Conservation (phyloP, 2,113 vertebrate genomes). For the Lates calcarifer region DNA sequence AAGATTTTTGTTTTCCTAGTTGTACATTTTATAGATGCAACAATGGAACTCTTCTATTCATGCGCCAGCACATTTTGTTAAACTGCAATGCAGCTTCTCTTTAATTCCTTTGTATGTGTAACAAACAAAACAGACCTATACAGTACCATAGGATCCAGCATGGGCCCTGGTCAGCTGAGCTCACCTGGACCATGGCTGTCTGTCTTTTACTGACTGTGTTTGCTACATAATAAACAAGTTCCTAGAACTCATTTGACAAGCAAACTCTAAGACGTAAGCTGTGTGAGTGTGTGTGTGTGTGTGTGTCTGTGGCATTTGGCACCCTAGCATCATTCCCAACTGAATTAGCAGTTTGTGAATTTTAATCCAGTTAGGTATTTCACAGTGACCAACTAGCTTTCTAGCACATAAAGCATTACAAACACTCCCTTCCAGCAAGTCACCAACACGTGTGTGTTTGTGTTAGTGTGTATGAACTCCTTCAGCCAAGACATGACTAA, state of each 20-base stretch:
- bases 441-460: not conserved
- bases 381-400: slow-evolving; percentile 67
- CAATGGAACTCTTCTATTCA: not conserved
- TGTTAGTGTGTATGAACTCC: not conserved
- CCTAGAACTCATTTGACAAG: slow-evolving; percentile 48
- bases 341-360: slow-evolving; percentile 36
- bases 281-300: slow-evolving; percentile 3
- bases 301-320: slow-evolving; percentile 17
- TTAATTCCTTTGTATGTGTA: not conserved
- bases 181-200: not conserved
- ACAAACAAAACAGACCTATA: not conserved
- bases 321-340: slow-evolving; percentile 1
- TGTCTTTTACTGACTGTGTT: not conserved
- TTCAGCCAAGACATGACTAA: not conserved
- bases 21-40: too few relatives aligned
- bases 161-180: not conserved
- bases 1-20: too few relatives aligned
- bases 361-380: slow-evolving; percentile 81
- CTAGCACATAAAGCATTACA: slow-evolving; percentile 34
- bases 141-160: not conserved
- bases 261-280: slow-evolving; percentile 21
- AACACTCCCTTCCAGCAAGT: not conserved
- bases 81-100: not conserved
- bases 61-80: not conserved
- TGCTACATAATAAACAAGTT: slow-evolving; percentile 16